Percentiles rank a stretch among this genome's conserved stretches.
phyloP scores from a whole-genome alignment of 2,113 vertebrate genomes.

The Megaleporinus macrocephalus region DNA sequence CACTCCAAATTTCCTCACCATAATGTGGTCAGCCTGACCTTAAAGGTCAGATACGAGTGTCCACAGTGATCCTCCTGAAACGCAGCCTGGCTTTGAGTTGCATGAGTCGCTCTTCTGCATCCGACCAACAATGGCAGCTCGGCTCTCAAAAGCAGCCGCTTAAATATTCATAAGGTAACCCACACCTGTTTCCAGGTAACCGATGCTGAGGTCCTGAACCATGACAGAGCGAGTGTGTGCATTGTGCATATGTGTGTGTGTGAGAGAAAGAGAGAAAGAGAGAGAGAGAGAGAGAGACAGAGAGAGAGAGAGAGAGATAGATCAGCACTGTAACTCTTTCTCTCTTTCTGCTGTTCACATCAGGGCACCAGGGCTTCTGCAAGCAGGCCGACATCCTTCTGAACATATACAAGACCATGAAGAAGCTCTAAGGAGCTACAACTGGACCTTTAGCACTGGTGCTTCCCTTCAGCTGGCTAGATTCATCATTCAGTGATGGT shows the following conservation, averaged over 20 bases:
- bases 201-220: slow-evolving; percentile 68
- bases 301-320: too few species aligned
- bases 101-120: slow-evolving; percentile 57
- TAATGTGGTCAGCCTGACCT: not conserved
- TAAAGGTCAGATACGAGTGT: not conserved
- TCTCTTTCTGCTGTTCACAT: slow-evolving; percentile 59
- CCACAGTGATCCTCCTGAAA: not conserved
- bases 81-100: slow-evolving; percentile 54
- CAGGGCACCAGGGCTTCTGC: slow-evolving; percentile 50
- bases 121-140: slow-evolving; percentile 70
- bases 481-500: slow-evolving; percentile 29
- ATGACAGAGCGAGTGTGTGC: slow-evolving; percentile 59
- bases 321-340: slow-evolving; percentile 49
- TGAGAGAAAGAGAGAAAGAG: too few species aligned
- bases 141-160: slow-evolving; percentile 66
- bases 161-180: slow-evolving; percentile 83
- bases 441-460: not conserved
- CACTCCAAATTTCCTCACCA: not conserved
- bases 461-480: not conserved
- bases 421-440: slow-evolving; percentile 21
- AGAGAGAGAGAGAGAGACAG: too few species aligned
- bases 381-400: slow-evolving; percentile 33
- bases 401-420: slow-evolving; percentile 54
- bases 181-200: slow-evolving; percentile 84
- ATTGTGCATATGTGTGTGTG: slow-evolving; percentile 36